phyloP scores from a whole-genome alignment of 2,888 invertebrate species.

The Automeris io region DNA sequence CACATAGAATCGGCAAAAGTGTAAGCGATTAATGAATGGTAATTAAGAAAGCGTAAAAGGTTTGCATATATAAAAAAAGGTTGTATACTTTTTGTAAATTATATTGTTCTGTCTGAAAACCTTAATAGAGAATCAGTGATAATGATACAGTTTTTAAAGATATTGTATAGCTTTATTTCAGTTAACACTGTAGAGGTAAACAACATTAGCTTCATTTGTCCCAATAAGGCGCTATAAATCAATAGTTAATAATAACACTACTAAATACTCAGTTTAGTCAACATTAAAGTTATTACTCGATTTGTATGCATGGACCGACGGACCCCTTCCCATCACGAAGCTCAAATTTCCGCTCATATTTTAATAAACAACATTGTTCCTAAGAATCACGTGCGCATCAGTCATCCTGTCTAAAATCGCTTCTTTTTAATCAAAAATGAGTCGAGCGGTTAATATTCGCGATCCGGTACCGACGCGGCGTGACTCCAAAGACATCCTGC shows the following conservation, averaged over 20 bases:
- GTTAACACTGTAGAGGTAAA: no score
- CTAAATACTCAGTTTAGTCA: constrained; percentile 53
- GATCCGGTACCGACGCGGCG: constrained; percentile 43
- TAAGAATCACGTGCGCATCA: constrained; percentile 59
- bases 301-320: constrained; percentile 58
- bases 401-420: constrained; percentile 66
- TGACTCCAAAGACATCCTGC: constrained; percentile 42
- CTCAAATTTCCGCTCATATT: constrained; percentile 66
- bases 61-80: no score
- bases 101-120: no score
- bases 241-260: constrained; percentile 39
- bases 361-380: constrained; percentile 59
- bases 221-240: constrained; percentile 49
- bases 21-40: no score
- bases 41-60: no score
- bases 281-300: constrained; percentile 50
- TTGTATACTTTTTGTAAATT: no score
- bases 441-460: constrained; percentile 56
- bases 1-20: no score
- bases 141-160: no score
- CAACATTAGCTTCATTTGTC: constrained; percentile 43
- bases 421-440: constrained; percentile 65
- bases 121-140: no score
- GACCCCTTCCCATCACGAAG: constrained; percentile 65
- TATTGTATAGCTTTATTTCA: constrained; percentile 28